These are phyloP conservation scores for Diplogasteroides magnus DNA, from an alignment of 1,140 invertebrate species.

Conservation along the genomic window DNA sequence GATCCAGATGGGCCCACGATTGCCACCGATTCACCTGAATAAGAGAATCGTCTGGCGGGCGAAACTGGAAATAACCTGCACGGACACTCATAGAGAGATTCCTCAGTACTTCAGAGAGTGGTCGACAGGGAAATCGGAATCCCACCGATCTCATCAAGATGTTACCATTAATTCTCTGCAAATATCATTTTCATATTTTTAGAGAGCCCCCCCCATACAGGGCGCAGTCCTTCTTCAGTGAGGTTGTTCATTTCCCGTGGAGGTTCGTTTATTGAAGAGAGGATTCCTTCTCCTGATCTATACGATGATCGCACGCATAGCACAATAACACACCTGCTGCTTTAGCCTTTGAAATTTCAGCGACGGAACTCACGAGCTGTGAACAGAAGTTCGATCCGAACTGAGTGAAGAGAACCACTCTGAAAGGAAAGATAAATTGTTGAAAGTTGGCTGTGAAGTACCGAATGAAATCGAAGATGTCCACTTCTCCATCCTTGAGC, in stretches of 20 bases:
- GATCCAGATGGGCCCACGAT: slow-evolving; percentile 58
- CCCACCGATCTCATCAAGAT: slow-evolving; percentile 47
- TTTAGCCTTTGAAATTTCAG: slow-evolving; percentile 46
- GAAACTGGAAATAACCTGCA: slow-evolving; percentile 40
- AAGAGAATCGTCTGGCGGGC: slow-evolving; percentile 46
- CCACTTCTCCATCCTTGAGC: slow-evolving; percentile 52
- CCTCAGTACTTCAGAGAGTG: slow-evolving; percentile 53
- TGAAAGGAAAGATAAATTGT: slow-evolving; percentile 23
- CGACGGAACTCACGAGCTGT: slow-evolving; percentile 49
- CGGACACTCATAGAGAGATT: slow-evolving; percentile 45
- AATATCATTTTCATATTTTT: slow-evolving; percentile 11
- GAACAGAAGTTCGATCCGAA: slow-evolving; percentile 53
- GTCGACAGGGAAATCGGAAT: slow-evolving; percentile 57
- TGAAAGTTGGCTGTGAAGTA: slow-evolving; percentile 20
- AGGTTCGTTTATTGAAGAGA: slow-evolving; percentile 41
- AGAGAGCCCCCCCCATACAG: slow-evolving; percentile 21
- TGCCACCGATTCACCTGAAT: slow-evolving; percentile 54
- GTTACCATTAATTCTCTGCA: slow-evolving; percentile 43
- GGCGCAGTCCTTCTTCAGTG: slow-evolving; percentile 48
- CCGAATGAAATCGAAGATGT: slow-evolving; percentile 50
- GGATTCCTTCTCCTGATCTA: slow-evolving; percentile 43
- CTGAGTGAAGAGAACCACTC: slow-evolving; percentile 48
- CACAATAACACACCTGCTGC: slow-evolving; percentile 13
- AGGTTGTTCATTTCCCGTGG: slow-evolving; percentile 51
- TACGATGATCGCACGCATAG: neutral